Percentiles rank a stretch among this genome's conserved stretches.
Conservation (phyloP, 2,797 vertebrate species). For the Cetoscarus ocellatus region DNA sequence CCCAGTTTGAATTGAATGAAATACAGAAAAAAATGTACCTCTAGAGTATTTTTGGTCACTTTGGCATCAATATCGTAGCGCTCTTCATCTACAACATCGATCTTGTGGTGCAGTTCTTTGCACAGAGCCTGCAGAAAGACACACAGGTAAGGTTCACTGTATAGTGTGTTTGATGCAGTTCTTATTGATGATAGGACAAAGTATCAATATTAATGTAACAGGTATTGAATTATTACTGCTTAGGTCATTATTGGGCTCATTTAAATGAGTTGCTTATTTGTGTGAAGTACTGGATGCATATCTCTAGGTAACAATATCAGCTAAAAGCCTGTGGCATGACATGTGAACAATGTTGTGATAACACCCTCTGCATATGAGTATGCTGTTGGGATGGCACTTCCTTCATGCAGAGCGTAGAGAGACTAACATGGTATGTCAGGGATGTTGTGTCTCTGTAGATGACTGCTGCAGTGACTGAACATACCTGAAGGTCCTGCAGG, state of each 20-base stretch:
- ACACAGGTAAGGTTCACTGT: not conserved
- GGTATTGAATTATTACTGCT: not conserved
- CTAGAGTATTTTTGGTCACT: conserved; percentile 78
- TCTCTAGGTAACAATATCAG: not conserved
- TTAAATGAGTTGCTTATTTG: too few species aligned
- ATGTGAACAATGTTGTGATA: not conserved
- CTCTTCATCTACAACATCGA: conserved; percentile 82
- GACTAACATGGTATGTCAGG: conserved; percentile 10
- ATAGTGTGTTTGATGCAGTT: not conserved
- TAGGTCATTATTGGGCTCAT: not conserved
- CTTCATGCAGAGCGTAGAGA: not conserved
- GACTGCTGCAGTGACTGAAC: conserved; percentile 23
- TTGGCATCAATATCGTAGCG: conserved; percentile 79
- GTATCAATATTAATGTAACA: not conserved
- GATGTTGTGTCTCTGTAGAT: conserved; percentile 10
- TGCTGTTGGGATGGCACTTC: conserved; percentile 7
- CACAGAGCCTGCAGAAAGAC: conserved; percentile 74
- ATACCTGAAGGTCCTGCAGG: conserved; percentile 78
- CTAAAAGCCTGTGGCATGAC: not conserved
- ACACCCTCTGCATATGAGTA: conserved; percentile 13
- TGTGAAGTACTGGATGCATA: not conserved
- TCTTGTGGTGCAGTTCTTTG: conserved; percentile 79
- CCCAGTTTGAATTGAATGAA: not conserved
- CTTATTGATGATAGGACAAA: not conserved
- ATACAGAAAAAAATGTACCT: conserved; percentile 41